These are phyloP conservation scores for Pachypanchax playfairii DNA, from an alignment of 2,113 vertebrate species.

Conservation along the genomic window DNA sequence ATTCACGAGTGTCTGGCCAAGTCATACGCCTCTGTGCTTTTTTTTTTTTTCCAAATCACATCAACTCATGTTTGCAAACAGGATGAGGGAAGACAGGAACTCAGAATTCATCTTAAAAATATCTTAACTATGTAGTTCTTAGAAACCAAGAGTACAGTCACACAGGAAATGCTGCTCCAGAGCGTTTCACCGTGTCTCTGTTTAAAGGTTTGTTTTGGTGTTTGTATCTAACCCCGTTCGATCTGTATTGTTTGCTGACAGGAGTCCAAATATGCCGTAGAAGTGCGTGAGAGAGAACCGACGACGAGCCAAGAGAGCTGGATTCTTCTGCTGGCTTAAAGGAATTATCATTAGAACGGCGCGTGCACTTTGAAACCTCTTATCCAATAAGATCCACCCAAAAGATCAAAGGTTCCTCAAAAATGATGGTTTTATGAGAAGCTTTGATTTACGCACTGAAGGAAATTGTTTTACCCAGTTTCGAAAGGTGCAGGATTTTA, in stretches of 20 bases:
- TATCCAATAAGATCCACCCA: conserved; percentile 49
- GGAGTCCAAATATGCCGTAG: not conserved
- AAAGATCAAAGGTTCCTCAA: conserved; percentile 68
- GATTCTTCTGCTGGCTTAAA: conserved; percentile 60
- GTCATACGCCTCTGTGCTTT: conserved; percentile 39
- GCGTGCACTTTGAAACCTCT: conserved; percentile 32
- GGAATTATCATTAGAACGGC: conserved; percentile 52
- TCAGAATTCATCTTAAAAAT: not conserved
- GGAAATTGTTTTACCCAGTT: no score
- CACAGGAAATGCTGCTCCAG: not conserved
- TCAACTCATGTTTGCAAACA: conserved; percentile 5
- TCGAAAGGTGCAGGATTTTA: no score
- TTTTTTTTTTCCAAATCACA: conserved; percentile 25
- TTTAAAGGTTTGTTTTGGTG: no score
- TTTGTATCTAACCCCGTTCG: not conserved
- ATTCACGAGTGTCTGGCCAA: conserved; percentile 39
- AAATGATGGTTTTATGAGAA: conserved; percentile 39
- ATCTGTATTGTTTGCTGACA: not conserved
- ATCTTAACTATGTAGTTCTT: not conserved
- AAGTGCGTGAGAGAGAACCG: conserved; percentile 41
- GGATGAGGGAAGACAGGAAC: not conserved
- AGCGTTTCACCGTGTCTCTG: not conserved
- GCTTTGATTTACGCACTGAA: not conserved
- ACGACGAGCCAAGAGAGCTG: conserved; percentile 26
- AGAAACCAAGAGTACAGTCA: not conserved